Conservation (phyloP, 2,888 invertebrate genomes). For the Peribatodes rhomboidaria region DNA sequence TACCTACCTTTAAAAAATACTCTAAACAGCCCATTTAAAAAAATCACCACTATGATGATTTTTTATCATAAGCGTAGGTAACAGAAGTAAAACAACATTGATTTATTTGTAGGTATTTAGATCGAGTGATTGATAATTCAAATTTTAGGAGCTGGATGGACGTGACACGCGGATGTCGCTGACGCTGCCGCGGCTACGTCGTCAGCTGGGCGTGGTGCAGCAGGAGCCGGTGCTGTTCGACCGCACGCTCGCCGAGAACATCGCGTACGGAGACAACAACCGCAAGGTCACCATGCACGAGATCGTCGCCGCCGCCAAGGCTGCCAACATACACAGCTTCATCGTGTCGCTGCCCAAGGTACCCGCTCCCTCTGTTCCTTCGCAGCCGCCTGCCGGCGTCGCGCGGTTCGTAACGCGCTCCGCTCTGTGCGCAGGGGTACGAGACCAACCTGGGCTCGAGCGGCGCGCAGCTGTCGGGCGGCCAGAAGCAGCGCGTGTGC, state of each 20-base stretch:
- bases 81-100: background rate
- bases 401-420: background rate
- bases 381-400: background rate
- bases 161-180: constrained; percentile 85
- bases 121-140: background rate
- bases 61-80: too few relatives aligned
- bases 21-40: too few relatives aligned
- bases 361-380: constrained; percentile 13
- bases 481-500: constrained; percentile 92
- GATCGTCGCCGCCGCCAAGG: constrained; percentile 90
- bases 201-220: constrained; percentile 92
- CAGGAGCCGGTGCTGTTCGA: constrained; percentile 95
- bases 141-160: constrained; percentile 81
- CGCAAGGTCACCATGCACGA: constrained; percentile 90
- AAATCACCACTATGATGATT: too few relatives aligned
- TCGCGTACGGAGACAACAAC: constrained; percentile 93
- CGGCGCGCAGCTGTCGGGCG: constrained; percentile 90
- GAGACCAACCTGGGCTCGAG: constrained; percentile 89
- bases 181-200: constrained; percentile 89
- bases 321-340: constrained; percentile 93
- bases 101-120: background rate
- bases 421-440: constrained; percentile 84
- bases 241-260: constrained; percentile 93
- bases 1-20: too few relatives aligned
- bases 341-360: constrained; percentile 90